Evolutionary conservation across 2,888 invertebrate genomes (phyloP).

Genomic region (Cremastinae sp.): DNA sequence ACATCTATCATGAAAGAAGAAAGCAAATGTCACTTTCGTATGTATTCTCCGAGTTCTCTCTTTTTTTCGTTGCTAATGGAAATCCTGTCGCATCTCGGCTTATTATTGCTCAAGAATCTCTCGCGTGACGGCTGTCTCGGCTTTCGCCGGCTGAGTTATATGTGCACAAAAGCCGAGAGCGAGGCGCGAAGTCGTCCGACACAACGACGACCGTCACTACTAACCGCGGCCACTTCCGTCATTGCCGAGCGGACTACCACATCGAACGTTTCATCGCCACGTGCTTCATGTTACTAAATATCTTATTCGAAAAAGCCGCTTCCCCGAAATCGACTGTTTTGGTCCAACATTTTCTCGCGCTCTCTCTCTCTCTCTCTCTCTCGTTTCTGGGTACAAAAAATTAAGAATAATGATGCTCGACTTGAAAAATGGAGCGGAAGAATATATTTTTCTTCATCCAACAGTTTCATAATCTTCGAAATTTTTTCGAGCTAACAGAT

Average conservation of each 20-base stretch:
- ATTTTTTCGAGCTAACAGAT: too few relatives aligned
- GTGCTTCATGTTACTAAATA: conserved; percentile 26
- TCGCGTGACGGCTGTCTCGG: conserved; percentile 51
- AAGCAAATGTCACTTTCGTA: neutral
- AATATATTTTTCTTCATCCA: too few relatives aligned
- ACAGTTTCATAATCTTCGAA: too few relatives aligned
- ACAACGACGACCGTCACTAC: conserved; percentile 50
- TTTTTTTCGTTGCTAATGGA: conserved; percentile 49
- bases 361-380: neutral
- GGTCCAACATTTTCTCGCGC: neutral
- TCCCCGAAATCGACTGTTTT: neutral
- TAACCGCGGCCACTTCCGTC: conserved; percentile 43
- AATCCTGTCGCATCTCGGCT: conserved; percentile 46
- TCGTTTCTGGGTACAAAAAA: neutral
- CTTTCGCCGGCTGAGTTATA: conserved; percentile 38
- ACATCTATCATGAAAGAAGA: neutral
- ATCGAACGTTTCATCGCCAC: conserved; percentile 29
- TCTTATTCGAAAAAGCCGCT: conserved; percentile 37
- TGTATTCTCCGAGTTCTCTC: neutral
- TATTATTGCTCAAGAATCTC: conserved; percentile 50
- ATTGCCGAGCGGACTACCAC: conserved; percentile 22
- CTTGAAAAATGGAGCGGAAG: too few relatives aligned
- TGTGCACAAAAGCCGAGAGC: neutral
- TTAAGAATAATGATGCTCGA: too few relatives aligned
- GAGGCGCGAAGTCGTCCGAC: conserved; percentile 39